A percentile compares a stretch with the other conserved stretches of the same genome.
phyloP scores from a whole-genome alignment of 2,888 invertebrate species.

The Emmelina monodactyla region DNA sequence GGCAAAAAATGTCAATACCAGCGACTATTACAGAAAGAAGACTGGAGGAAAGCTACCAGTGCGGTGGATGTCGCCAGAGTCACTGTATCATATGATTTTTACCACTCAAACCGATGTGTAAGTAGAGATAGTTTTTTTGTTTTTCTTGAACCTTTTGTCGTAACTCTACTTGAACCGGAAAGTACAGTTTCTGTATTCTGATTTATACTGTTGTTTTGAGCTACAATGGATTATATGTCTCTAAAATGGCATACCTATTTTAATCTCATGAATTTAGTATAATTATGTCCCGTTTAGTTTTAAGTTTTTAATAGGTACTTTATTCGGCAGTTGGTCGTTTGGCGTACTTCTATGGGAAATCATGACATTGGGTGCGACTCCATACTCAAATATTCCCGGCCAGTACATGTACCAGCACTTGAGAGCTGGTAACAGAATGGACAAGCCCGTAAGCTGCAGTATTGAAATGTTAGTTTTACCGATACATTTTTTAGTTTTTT shows the following conservation, averaged over 20 bases:
- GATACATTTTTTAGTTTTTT: slow-evolving; percentile 6
- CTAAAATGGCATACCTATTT: too few species aligned
- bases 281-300: too few species aligned
- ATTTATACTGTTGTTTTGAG: too few species aligned
- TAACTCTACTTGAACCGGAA: too few species aligned
- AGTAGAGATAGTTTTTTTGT: too few species aligned
- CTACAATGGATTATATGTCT: too few species aligned
- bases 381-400: slow-evolving; percentile 95
- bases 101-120: slow-evolving; percentile 91
- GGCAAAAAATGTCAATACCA: slow-evolving; percentile 92
- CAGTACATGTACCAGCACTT: slow-evolving; percentile 92
- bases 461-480: slow-evolving; percentile 88
- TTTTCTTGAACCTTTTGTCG: too few species aligned
- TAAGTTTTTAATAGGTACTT: too few species aligned
- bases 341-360: slow-evolving; percentile 98
- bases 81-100: slow-evolving; percentile 93
- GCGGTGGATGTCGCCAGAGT: slow-evolving; percentile 99
- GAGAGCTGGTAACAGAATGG: slow-evolving; percentile 93
- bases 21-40: slow-evolving; percentile 95
- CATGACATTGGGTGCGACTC: slow-evolving; percentile 98
- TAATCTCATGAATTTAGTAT: too few species aligned
- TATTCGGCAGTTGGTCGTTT: slow-evolving; percentile 96
- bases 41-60: slow-evolving; percentile 97
- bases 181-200: too few species aligned
- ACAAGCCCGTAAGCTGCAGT: slow-evolving; percentile 93